Evolutionary conservation across 2,888 invertebrate genomes (phyloP), one percentile per base, ranked within the genome.

Genomic region (Muschampia plurimacula): DNA sequence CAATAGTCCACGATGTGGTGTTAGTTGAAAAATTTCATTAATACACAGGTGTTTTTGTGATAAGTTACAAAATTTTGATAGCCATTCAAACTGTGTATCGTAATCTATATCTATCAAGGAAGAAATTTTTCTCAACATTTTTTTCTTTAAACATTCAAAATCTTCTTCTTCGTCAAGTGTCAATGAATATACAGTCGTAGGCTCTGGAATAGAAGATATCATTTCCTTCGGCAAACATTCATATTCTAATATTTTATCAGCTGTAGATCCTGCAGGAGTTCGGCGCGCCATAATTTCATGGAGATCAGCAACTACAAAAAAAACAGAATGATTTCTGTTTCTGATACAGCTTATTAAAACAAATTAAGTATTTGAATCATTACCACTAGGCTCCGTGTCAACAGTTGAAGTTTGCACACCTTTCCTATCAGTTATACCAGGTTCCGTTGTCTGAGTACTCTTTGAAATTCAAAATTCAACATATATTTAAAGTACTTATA

Each of bases 1-100:
- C 44, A 96, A 84, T 74, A 88, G 78, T 9, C 95, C 95, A 73
- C 91, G 85, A 74, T 90, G 89, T 2, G 95, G 95, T 41, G 89
- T 84, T 13, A 95, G 79, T 76, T 91, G 88, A 8, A 95, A 80
- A 44, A 93, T 76, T 69, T 92, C 87, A 77, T 93, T 92, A 22
- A 94, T 82, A 15, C 80, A 76, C 6, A 80, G 80, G 12, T 78
- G 75, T 13, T 73, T 65, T 76, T 86, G 83, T 22, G 62, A 41
- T 9, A 78, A 76, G 73, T 83, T 87, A 2, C 80, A 76, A 77
- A 94, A 87, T 77, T 93, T 93, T 67, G 84, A 60, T 63, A 80
- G 80, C 93, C 93, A 93, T 66, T 86, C 78, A 80, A 91, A 92
- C 73, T 85, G 75, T 7, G 77, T 73, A 57, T 86, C 83, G 73